A percentile compares a stretch with the other conserved stretches of the same genome.
Conservation (phyloP, 2,797 vertebrate species). For the Anguilla anguilla region DNA sequence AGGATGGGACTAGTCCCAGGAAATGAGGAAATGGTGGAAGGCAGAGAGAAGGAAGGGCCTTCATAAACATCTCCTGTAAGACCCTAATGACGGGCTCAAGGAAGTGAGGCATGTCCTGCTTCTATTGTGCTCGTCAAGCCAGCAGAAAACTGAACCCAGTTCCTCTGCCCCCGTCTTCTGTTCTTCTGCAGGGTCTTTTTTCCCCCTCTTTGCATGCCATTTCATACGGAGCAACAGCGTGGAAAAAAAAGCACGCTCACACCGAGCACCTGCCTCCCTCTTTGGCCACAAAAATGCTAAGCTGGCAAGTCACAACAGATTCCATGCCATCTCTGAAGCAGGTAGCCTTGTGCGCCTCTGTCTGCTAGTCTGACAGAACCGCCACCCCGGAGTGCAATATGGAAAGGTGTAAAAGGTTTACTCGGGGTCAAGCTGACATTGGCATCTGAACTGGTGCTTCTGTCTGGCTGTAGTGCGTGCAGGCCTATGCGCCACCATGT, state of each 20-base stretch:
- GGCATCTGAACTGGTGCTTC: not conserved
- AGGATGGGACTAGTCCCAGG: slow-evolving; percentile 71
- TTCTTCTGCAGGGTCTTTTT: slow-evolving; percentile 42
- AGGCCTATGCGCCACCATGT: not conserved
- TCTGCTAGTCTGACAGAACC: slow-evolving; percentile 1
- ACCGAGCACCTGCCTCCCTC: slow-evolving; percentile 22
- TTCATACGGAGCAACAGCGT: slow-evolving; percentile 56
- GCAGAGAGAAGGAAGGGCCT: slow-evolving; percentile 74
- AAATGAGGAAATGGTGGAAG: slow-evolving; percentile 69
- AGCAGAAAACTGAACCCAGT: slow-evolving; percentile 54
- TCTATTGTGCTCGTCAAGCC: slow-evolving; percentile 72
- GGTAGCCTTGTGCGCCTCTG: slow-evolving; percentile 21
- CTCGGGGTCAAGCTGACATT: slow-evolving; percentile 22
- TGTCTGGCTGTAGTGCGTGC: not conserved
- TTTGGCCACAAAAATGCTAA: slow-evolving; percentile 25
- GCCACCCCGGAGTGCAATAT: slow-evolving; percentile 2
- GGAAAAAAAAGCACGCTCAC: slow-evolving; percentile 39
- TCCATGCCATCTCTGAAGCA: slow-evolving; percentile 36
- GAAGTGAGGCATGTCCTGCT: slow-evolving; percentile 80
- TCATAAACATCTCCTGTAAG: slow-evolving; percentile 64
- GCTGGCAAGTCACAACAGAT: slow-evolving; percentile 48
- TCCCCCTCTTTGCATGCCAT: slow-evolving; percentile 51
- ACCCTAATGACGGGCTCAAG: slow-evolving; percentile 62
- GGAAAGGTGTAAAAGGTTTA: slow-evolving; percentile 29
- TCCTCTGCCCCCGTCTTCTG: slow-evolving; percentile 61